phyloP scores from a whole-genome alignment of 2,797 vertebrate species.

The Staurois parvus region DNA sequence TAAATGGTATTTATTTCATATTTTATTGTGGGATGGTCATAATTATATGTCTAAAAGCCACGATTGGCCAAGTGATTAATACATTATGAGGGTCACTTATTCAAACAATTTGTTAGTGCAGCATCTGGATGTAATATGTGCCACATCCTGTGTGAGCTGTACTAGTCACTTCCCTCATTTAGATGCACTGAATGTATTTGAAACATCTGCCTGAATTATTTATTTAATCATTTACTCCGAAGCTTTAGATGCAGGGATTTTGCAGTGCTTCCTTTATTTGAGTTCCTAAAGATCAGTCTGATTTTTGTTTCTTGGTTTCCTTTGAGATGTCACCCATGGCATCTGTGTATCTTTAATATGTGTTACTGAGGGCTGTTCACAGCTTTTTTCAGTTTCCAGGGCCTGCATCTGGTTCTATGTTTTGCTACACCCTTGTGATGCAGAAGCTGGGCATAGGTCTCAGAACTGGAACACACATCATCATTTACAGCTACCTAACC shows the following conservation, averaged over 20 bases:
- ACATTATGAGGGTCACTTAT: not conserved
- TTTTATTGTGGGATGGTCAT: not conserved
- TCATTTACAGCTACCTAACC: too few species aligned
- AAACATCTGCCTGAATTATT: constrained; percentile 52
- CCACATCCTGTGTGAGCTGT: constrained; percentile 25
- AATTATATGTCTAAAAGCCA: not conserved
- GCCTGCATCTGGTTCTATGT: not conserved
- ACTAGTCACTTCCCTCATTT: constrained; percentile 34
- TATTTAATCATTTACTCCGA: constrained; percentile 36
- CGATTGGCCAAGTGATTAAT: not conserved
- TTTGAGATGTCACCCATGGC: not conserved
- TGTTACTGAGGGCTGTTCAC: not conserved
- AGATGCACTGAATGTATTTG: constrained; percentile 35
- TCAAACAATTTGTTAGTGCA: constrained; percentile 22
- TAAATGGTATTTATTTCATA: not conserved
- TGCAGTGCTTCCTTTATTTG: constrained; percentile 1
- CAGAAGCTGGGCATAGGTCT: not conserved
- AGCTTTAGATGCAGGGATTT: constrained; percentile 3
- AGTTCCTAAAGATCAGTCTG: not conserved
- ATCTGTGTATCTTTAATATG: not conserved
- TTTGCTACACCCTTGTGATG: not conserved
- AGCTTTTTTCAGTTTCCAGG: not conserved
- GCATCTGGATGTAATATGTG: constrained; percentile 26
- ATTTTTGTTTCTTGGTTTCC: not conserved
- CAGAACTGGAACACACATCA: too few species aligned